A percentile compares a stretch with the other conserved stretches of the same genome.
These are phyloP conservation scores for Plecturocebus donacophilus DNA, from an alignment of 2,113 vertebrate species.

Conservation along the genomic window DNA sequence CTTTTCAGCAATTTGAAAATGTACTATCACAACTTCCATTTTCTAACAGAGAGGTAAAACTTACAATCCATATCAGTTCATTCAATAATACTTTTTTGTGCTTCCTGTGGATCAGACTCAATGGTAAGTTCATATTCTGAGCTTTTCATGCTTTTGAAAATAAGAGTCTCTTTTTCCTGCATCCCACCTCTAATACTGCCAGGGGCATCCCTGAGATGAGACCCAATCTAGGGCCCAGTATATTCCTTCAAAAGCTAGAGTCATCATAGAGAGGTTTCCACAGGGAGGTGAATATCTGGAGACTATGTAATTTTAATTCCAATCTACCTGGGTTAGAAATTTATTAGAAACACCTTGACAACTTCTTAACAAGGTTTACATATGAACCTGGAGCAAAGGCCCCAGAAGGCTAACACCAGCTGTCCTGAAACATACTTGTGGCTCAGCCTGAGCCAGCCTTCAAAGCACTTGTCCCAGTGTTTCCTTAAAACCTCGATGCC, in stretches of 20 bases:
- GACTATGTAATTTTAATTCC: neutral
- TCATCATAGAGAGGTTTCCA: neutral
- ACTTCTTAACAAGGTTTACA: neutral
- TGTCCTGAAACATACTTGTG: neutral
- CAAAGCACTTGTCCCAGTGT: neutral
- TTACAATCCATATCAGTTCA: neutral
- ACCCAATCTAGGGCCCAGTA: neutral
- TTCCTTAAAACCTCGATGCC: neutral
- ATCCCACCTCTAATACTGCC: neutral
- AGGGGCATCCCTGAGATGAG: neutral
- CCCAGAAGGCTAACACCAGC: neutral
- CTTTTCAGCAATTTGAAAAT: slow-evolving; percentile 6
- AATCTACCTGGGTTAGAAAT: neutral
- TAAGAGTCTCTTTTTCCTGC: neutral
- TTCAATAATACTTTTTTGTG: neutral
- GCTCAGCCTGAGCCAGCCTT: neutral
- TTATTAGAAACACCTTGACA: neutral
- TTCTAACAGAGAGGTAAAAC: slow-evolving; percentile 4
- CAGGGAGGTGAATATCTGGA: neutral
- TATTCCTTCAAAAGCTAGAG: neutral
- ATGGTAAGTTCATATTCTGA: neutral
- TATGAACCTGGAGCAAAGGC: neutral
- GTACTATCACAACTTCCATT: neutral
- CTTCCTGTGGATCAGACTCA: neutral
- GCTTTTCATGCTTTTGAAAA: neutral